phyloP scores from a whole-genome alignment of 2,797 vertebrate genomes.

The Gambusia yucatana region DNA sequence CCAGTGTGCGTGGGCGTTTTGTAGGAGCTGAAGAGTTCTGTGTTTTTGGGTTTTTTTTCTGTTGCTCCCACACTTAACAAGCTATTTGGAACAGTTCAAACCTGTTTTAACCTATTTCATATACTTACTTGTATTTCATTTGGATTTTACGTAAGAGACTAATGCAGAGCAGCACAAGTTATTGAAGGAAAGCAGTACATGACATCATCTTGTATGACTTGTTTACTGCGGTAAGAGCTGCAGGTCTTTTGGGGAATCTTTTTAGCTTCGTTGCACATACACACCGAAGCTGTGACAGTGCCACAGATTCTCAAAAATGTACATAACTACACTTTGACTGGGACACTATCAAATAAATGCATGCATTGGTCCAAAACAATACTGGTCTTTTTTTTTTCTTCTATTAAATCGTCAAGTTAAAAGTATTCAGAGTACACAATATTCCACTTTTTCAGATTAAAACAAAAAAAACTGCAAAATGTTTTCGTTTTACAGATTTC shows the following conservation, averaged over 20 bases:
- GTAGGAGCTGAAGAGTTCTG: slow-evolving; percentile 22
- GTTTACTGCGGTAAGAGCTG: neutral
- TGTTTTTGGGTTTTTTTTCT: slow-evolving; percentile 7
- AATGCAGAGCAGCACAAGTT: neutral
- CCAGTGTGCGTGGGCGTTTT: slow-evolving; percentile 22
- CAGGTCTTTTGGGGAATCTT: neutral
- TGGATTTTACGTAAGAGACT: too few relatives aligned
- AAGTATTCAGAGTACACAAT: neutral
- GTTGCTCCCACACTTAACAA: slow-evolving; percentile 49
- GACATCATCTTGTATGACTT: neutral
- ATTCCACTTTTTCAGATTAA: neutral
- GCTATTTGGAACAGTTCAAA: slow-evolving; percentile 23
- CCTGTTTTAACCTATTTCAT: neutral
- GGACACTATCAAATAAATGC: neutral
- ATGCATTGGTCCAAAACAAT: neutral
- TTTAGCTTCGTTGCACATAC: neutral
- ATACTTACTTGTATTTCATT: neutral
- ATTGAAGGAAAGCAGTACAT: neutral
- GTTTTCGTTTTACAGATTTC: neutral
- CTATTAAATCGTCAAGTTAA: neutral
- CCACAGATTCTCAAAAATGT: neutral
- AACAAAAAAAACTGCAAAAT: neutral
- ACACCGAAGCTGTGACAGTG: neutral
- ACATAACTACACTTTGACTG: neutral
- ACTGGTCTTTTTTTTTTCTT: neutral